A percentile compares a stretch with the other conserved stretches of the same genome.
These are phyloP conservation scores for Callimorpha dominula DNA, from an alignment of 2,888 invertebrate species.

Conservation along the genomic window DNA sequence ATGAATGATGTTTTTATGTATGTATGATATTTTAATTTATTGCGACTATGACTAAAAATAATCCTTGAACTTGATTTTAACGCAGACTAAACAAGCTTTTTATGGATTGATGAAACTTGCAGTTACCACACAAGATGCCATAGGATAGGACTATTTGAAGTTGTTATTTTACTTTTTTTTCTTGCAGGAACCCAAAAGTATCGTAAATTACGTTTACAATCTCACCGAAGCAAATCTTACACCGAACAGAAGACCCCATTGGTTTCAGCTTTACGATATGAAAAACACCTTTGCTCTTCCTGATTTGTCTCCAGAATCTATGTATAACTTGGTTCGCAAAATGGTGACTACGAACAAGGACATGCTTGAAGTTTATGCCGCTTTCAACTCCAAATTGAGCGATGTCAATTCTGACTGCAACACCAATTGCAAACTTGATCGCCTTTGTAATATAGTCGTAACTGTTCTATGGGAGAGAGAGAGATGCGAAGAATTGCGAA, in stretches of 20 bases:
- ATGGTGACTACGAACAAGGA: conserved; percentile 85
- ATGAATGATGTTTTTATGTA: too few species aligned
- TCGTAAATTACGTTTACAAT: conserved; percentile 91
- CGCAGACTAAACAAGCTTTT: too few species aligned
- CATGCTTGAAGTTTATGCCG: conserved; percentile 84
- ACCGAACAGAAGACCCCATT: conserved; percentile 86
- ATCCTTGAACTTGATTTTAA: too few species aligned
- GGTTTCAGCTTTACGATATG: conserved; percentile 92
- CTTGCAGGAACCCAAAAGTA: conserved; percentile 10
- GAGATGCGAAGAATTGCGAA: conserved; percentile 68
- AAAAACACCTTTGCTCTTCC: conserved; percentile 88
- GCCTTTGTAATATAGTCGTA: conserved; percentile 86
- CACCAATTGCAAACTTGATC: conserved; percentile 78
- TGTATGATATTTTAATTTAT: too few species aligned
- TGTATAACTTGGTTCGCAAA: conserved; percentile 87
- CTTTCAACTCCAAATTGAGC: conserved; percentile 83
- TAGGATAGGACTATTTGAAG: too few species aligned
- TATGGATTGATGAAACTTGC: too few species aligned
- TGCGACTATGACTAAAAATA: too few species aligned
- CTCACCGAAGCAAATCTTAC: conserved; percentile 90
- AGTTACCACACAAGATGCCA: too few species aligned
- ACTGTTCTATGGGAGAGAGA: conserved; percentile 82
- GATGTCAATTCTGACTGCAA: conserved; percentile 78
- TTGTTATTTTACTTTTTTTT: background rate
- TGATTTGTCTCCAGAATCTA: conserved; percentile 88